Conservation (phyloP, 2,888 invertebrate genomes). For the Trisateles emortualis region DNA sequence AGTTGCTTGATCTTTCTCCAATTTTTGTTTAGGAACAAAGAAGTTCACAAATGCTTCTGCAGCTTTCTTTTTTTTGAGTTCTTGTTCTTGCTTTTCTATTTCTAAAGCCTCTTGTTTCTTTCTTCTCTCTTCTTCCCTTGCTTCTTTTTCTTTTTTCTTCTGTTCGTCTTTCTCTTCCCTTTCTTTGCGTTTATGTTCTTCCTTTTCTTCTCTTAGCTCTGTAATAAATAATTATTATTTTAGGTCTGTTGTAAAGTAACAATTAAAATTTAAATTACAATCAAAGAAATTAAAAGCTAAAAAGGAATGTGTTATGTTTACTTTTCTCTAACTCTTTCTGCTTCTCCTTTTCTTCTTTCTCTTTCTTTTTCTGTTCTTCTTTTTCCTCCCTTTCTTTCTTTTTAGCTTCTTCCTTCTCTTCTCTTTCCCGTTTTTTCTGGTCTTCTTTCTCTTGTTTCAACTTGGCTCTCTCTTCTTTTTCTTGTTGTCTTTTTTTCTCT, state of each 20-base stretch:
- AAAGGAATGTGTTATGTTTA: constrained; percentile 41
- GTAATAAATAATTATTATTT: constrained; percentile 36
- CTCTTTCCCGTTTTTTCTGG: constrained; percentile 70
- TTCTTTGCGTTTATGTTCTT: constrained; percentile 75
- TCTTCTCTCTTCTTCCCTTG: constrained; percentile 86
- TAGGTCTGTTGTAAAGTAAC: background rate
- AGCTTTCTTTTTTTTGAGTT: constrained; percentile 92
- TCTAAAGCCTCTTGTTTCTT: constrained; percentile 88
- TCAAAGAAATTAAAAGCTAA: background rate
- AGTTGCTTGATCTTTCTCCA: constrained; percentile 69
- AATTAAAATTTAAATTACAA: background rate
- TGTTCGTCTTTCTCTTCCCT: constrained; percentile 83
- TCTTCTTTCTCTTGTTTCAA: constrained; percentile 78
- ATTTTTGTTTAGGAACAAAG: constrained; percentile 89
- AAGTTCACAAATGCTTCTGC: constrained; percentile 94
- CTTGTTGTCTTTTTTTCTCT: constrained; percentile 76
- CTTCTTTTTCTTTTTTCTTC: constrained; percentile 82
- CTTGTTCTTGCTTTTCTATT: constrained; percentile 89
- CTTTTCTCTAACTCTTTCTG: constrained; percentile 86
- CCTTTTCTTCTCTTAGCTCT: constrained; percentile 79
- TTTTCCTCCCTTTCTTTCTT: constrained; percentile 82
- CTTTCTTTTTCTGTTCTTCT: constrained; percentile 82
- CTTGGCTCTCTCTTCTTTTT: constrained; percentile 81
- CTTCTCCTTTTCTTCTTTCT: constrained; percentile 84
- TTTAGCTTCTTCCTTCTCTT: constrained; percentile 80